Conservation (phyloP, 1,140 invertebrate species). For the Hycleus cichorii region DNA sequence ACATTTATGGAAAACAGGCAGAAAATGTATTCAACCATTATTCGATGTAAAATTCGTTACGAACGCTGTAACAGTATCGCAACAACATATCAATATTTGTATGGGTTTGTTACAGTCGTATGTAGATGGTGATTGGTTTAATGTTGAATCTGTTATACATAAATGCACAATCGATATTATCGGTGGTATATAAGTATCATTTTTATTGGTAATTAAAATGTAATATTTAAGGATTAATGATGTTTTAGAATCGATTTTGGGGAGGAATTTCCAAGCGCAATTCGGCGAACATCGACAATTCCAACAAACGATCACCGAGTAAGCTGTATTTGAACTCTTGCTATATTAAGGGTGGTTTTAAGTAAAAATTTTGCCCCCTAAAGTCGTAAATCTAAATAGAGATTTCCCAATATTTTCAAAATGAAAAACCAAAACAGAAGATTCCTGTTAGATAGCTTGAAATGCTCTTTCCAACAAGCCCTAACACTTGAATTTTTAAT, state of each 20-base stretch:
- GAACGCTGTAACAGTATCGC: conserved; percentile 1
- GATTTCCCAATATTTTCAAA: too few species aligned
- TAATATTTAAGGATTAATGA: background rate
- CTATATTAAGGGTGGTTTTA: too few species aligned
- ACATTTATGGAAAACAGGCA: conserved; percentile 15
- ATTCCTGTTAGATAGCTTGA: too few species aligned
- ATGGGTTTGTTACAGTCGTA: background rate
- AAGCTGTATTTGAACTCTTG: too few species aligned
- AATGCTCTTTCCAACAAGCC: too few species aligned
- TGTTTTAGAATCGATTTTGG: conserved; percentile 14
- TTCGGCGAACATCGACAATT: conserved; percentile 7
- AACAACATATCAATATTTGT: conserved; percentile 2
- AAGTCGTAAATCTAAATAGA: too few species aligned
- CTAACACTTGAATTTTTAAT: too few species aligned
- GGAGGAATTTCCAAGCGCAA: conserved; percentile 15
- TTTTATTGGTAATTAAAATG: background rate
- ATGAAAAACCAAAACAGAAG: too few species aligned
- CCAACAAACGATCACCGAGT: conserved; percentile 2
- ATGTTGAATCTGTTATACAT: conserved; percentile 9
- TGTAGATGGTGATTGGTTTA: background rate
- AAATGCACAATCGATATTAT: conserved; percentile 1
- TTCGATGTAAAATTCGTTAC: conserved; percentile 7
- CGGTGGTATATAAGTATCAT: background rate
- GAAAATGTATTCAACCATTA: conserved; percentile 9
- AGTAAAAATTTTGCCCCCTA: too few species aligned